Evolutionary conservation across 1,140 invertebrate genomes (phyloP), one percentile per base, ranked within the genome.

Genomic region (Amyelois transitella): DNA sequence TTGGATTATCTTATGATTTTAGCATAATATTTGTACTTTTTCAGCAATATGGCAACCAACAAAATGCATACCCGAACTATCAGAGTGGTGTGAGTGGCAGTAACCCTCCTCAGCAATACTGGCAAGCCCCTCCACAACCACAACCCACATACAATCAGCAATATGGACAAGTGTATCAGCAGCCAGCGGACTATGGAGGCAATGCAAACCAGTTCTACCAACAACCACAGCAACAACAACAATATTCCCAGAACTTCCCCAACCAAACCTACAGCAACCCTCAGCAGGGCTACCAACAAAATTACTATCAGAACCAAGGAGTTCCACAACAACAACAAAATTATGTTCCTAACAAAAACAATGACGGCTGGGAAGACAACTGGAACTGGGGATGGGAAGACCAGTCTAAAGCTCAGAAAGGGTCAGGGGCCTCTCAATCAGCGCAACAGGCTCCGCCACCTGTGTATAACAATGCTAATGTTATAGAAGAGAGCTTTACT

Each of bases 361-460:
- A 62, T 21, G 85, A 88, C 61, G 63, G 60, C 18, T 88, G 85
- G 85, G 82, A 86, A 62, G 88, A 89, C 25, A 86, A 87, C 45
- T 89, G 87, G 87, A 81, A 85, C 49, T 89, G 88, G 88, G 85
- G 85, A 0, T 87, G 84, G 85, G 85, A 89, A 24, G 88, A 89
- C 20, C 65, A 77, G 38, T 64, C 80, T 14, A 84, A 87, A 57
- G 68, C 65, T 28, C 75, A 75, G 50, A 80, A 77, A 10, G 21
- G 44, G 1, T 32, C 45, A 10, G 7, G 54, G 0, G 7, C 24
- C 3, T 51, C 48, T 12, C 69, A 74, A 28, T 53, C 52, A 54
- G 25, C 51, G 19, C 50, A 60, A 18, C 69, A 69, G 18, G 5
- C 18, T n/a, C 2, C 18, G 48, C 62, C 56, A 54, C 72, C 63